Conservation (phyloP, 1,140 invertebrate species). For the Wasmannia auropunctata region DNA sequence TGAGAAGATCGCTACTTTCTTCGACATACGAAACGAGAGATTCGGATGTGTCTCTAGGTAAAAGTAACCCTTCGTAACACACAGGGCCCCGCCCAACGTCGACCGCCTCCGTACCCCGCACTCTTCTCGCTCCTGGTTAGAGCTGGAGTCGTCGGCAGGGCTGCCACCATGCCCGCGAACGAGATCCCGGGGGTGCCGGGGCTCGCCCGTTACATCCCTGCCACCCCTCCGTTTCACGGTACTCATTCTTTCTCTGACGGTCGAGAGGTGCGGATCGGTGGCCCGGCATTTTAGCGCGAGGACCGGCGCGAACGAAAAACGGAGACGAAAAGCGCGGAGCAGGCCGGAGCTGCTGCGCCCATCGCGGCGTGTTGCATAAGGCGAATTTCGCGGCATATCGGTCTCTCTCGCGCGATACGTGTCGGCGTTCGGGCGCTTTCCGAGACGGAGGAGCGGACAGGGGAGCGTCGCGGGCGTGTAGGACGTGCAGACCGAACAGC, state of each 20-base stretch:
- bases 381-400: not conserved
- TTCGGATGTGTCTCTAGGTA: slow-evolving; percentile 17
- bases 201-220: slow-evolving; percentile 67
- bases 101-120: slow-evolving; percentile 52
- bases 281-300: not conserved
- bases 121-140: slow-evolving; percentile 25
- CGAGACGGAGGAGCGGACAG: not conserved
- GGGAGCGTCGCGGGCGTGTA: slow-evolving; percentile 2
- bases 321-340: not conserved
- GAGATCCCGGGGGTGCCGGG: slow-evolving; percentile 66
- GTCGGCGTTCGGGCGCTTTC: not conserved
- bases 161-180: slow-evolving; percentile 63
- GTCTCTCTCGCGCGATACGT: not conserved
- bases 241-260: slow-evolving; percentile 76
- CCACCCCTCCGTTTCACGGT: slow-evolving; percentile 62
- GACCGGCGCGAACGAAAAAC: not conserved
- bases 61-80: slow-evolving; percentile 54
- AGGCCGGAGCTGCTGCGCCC: too few species aligned
- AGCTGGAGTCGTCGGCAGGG: slow-evolving; percentile 62
- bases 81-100: slow-evolving; percentile 66
- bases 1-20: slow-evolving; percentile 52
- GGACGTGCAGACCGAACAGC: slow-evolving; percentile 2
- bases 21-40: not conserved
- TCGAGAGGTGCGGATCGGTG: slow-evolving; percentile 67
- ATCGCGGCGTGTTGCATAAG: not conserved